phyloP scores from a whole-genome alignment of 2,797 vertebrate species.

The Oreonectes daqikongensis region DNA sequence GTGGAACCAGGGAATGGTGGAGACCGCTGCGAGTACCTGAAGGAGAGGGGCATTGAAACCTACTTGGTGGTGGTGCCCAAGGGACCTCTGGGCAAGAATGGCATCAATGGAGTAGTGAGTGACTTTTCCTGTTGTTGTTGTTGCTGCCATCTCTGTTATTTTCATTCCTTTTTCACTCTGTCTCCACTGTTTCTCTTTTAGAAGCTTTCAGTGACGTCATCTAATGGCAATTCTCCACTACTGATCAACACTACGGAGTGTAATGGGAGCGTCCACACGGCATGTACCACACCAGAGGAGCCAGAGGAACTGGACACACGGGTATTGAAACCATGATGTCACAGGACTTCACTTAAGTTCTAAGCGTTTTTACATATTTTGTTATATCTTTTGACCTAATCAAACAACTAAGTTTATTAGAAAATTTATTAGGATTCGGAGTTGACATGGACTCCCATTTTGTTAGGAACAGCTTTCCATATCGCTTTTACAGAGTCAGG shows the following conservation, averaged over 20 bases:
- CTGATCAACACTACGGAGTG: constrained; percentile 84
- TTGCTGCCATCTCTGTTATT: not conserved
- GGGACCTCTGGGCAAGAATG: constrained; percentile 80
- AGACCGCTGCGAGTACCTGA: constrained; percentile 88
- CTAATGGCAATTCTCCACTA: constrained; percentile 79
- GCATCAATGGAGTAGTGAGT: constrained; percentile 88
- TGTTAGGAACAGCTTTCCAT: not conserved
- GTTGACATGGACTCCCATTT: not conserved
- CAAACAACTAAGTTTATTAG: no score
- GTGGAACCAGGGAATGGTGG: constrained; percentile 88
- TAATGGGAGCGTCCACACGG: constrained; percentile 81
- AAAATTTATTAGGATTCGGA: no score
- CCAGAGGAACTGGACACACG: constrained; percentile 84
- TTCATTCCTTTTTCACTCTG: not conserved
- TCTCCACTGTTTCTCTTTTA: constrained; percentile 53
- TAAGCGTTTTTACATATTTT: not conserved
- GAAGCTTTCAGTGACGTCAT: constrained; percentile 81
- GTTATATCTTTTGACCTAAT: not conserved
- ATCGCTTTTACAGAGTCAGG: not conserved
- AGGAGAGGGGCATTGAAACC: constrained; percentile 87
- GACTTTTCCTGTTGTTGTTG: not conserved
- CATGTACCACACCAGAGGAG: constrained; percentile 82
- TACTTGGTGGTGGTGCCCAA: constrained; percentile 86
- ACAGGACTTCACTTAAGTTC: not conserved
- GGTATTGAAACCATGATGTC: constrained; percentile 62